Percentiles rank a stretch among this genome's conserved stretches.
phyloP scores from a whole-genome alignment of 1,140 invertebrate genomes.

The Trichonephila clavata region DNA sequence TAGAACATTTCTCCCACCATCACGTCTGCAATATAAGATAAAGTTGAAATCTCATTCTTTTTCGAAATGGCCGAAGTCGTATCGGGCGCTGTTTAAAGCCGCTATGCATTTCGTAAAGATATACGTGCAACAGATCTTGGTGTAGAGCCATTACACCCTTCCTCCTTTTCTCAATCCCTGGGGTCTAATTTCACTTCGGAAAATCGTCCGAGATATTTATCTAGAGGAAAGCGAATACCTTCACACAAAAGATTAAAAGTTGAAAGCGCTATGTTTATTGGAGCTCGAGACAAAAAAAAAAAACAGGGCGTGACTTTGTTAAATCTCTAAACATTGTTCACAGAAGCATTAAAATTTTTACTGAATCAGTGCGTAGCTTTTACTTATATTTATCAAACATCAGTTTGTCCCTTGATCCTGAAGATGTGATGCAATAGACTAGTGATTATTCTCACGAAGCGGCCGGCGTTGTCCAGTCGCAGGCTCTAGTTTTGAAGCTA shows the following conservation, averaged over 20 bases:
- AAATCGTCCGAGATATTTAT: neutral
- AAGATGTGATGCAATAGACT: too few species aligned
- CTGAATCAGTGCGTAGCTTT: too few species aligned
- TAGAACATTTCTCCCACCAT: neutral
- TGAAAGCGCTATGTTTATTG: neutral
- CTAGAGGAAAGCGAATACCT: neutral
- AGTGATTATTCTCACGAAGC: too few species aligned
- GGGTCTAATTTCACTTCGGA: neutral
- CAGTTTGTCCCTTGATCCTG: too few species aligned
- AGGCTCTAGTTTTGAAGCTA: too few species aligned
- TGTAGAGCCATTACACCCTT: neutral
- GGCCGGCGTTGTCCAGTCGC: too few species aligned
- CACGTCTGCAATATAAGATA: constrained; percentile 7
- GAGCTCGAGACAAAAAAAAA: neutral
- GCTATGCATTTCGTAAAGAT: neutral
- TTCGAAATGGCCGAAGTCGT: neutral
- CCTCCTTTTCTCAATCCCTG: neutral
- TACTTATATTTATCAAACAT: too few species aligned
- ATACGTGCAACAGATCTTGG: neutral
- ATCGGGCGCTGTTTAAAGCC: neutral
- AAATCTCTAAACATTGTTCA: too few species aligned
- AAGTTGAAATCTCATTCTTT: neutral
- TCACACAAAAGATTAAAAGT: neutral
- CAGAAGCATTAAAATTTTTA: too few species aligned
- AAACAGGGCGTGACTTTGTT: neutral